phyloP scores from a whole-genome alignment of 2,797 vertebrate genomes.

The Todus mexicanus region DNA sequence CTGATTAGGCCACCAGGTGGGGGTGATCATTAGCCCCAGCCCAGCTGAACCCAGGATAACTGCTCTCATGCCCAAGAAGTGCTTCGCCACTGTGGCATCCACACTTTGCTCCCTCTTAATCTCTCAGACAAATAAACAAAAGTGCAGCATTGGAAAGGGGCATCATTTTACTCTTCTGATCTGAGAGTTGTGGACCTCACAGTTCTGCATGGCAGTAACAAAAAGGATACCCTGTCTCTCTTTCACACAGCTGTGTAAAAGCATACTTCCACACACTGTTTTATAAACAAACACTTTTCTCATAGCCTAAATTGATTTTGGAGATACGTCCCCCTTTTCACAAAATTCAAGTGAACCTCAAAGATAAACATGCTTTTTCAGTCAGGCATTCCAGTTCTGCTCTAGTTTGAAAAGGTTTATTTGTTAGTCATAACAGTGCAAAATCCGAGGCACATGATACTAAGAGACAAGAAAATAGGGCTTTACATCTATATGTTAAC shows the following conservation, averaged over 20 bases:
- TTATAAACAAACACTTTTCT: not conserved
- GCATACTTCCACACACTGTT: not conserved
- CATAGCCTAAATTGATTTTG: not conserved
- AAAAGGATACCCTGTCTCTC: not conserved
- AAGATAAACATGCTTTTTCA: not conserved
- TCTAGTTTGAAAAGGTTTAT: not conserved
- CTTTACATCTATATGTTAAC: slow-evolving; percentile 11
- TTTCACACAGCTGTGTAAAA: not conserved
- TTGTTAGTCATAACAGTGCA: not conserved
- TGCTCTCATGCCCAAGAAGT: not conserved
- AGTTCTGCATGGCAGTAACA: not conserved
- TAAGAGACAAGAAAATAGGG: not conserved
- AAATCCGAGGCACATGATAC: not conserved
- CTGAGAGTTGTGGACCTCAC: not conserved
- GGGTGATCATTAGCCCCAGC: too few relatives aligned
- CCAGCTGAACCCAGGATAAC: too few relatives aligned
- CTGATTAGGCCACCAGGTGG: too few relatives aligned
- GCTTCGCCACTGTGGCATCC: not conserved
- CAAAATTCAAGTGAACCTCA: not conserved
- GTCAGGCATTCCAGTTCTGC: not conserved
- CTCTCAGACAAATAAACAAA: not conserved
- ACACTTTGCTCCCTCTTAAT: not conserved
- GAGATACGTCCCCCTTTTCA: not conserved
- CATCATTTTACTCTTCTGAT: not conserved
- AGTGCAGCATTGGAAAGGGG: not conserved